Base-by-base conservation (phyloP, 2,797 vertebrate genomes). In the Tangara arthus region DNA sequence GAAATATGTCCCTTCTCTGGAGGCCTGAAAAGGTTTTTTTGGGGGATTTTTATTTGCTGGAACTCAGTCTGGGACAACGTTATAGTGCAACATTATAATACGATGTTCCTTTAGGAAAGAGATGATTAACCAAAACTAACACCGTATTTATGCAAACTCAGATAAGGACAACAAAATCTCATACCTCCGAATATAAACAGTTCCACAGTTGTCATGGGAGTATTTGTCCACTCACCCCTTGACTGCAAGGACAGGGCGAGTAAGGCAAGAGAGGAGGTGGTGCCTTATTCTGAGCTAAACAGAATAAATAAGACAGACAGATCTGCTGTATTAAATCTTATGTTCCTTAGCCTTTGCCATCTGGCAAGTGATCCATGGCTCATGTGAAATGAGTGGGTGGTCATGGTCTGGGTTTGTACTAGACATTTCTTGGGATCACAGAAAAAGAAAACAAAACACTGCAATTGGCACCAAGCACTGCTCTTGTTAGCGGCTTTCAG, bases 361-460 rank as follows among this genome's bases (percentile, higher is more conserved):
- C 82, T 96, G 96, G 93, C 94, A 96, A 93, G 85, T 71, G 82
- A 91, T 77, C 49, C 13, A 0, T 26, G 56, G 82, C 87, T 93
- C 90, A 94, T 96, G 96, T 95, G 95, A 97, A 97, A 97, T 4
- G 90, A 97, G 96, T 96, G 95, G 95, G 96, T 93, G 96, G 95
- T 94, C 93, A 95, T 9, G 73, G 94, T 94, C 93, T 79, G 6
- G 6, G 85, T 94, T 93, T 96, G 82, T 80, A 79, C 66, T 32
- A 96, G 91, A 90, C 82, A 73, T 94, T 94, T 96, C 91, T 97
- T 2, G 34, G 89, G 91, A 94, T 93, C 91, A 91, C 6, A 10
- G 78, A 46, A 92, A 95, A 95, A 64, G 80, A 89, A 92, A 95
- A 55, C 80, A 91, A 96, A 94, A 91, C 87, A 70, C 46, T 73